Evolutionary conservation across 2,888 invertebrate genomes (phyloP), one percentile per base, ranked within the genome.

Genomic region (Dysmachus trigonus): DNA sequence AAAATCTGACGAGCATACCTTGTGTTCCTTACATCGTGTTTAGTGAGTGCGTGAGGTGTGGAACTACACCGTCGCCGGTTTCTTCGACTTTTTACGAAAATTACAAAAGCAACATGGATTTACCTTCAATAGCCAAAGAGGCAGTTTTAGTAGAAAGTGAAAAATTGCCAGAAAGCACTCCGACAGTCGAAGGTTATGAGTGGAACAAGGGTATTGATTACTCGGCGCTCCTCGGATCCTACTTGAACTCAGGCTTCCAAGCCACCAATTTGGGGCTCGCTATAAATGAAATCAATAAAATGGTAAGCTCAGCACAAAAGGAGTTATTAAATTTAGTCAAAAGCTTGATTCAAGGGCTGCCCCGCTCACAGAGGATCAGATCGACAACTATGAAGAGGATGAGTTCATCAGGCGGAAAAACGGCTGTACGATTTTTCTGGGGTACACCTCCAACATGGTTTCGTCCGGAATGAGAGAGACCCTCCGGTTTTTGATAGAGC

Each of bases 391-490:
- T 88, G 96, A 96, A 91, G 94, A 96, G 82, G 98, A 98, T 90
- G 94, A 95, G 47, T 97, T 96, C 91, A 96, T 97, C 62, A 94
- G 93, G 89, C 94, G 96, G 87, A 95, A 94, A 90, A 94, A 94
- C 18, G 95, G 95, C 89, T 99, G 99, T 90, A 99, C 99, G 1
- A 97, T 99, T 90, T 99, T 99, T 92, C 92, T 99, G 88, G 98
- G 99, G 1, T 99, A 96, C 91, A 99, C 99, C 0, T 99, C 99
- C 0, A 99, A 99, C 92, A 95, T 99, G 94, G 96, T 98, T 38
- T 99, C 99, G 0, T 97, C 97, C 85, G 99, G 99, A 2, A 93
- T 99, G 87, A 93, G 99, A 87, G 99, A 99, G 90, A 96, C 97
- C 0, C 95, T 99, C 87, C 93, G 96, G 85, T 99, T 97, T 93